Evolutionary conservation across 2,797 vertebrate genomes (phyloP).

Genomic region (Pangasius sanitwongsei): DNA sequence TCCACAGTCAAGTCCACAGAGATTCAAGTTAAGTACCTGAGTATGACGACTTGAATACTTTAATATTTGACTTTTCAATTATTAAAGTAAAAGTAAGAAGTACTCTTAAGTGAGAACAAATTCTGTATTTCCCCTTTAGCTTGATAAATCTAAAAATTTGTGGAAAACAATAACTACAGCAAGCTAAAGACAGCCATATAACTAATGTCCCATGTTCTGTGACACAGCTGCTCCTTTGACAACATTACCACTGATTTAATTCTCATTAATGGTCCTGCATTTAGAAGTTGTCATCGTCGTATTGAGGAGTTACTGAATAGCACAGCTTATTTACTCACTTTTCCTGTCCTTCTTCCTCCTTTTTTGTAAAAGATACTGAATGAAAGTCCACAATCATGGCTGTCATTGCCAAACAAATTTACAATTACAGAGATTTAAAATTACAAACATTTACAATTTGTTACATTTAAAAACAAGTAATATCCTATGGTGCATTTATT

Average conservation of each 20-base stretch:
- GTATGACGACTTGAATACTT: not conserved
- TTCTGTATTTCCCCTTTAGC: not conserved
- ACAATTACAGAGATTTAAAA: no score
- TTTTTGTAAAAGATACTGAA: not conserved
- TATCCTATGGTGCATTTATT: not conserved
- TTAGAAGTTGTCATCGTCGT: not conserved
- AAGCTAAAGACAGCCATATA: not conserved
- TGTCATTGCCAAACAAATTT: not conserved
- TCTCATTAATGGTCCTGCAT: not conserved
- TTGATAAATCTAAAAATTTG: not conserved
- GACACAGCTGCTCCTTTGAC: not conserved
- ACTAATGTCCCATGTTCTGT: not conserved
- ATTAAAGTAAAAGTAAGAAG: not conserved
- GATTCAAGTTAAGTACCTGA: no score
- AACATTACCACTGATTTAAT: not conserved
- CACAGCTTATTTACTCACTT: not conserved
- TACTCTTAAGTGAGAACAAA: not conserved
- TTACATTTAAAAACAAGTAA: not conserved
- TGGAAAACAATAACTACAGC: no score
- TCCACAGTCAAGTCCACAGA: no score
- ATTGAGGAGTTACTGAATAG: not conserved
- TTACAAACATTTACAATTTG: no score
- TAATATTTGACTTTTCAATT: not conserved
- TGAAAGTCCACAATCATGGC: not conserved
- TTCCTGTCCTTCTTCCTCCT: not conserved